A percentile compares a stretch with the other conserved stretches of the same genome.
phyloP scores from a whole-genome alignment of 2,113 vertebrate genomes.

The Muntiacus reevesi region DNA sequence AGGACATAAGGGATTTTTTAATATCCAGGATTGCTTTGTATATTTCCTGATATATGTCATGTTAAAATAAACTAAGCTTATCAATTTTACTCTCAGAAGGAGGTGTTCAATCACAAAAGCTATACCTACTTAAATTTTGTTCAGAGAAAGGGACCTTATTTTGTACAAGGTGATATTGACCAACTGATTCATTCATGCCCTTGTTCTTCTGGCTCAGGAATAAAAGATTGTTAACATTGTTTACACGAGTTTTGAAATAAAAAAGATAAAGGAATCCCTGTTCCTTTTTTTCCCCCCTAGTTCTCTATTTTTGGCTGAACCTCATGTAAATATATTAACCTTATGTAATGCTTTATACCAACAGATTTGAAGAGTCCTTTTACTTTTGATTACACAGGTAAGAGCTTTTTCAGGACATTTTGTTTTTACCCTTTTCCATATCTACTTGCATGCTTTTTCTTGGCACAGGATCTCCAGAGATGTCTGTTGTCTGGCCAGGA shows the following conservation, averaged over 20 bases:
- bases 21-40: neutral
- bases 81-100: neutral
- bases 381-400: neutral
- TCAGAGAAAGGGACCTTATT: neutral
- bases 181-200: neutral
- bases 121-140: neutral
- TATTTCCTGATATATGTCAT: neutral
- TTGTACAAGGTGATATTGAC: neutral
- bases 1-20: neutral
- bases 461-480: neutral
- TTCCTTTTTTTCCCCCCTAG: neutral
- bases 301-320: neutral
- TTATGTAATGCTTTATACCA: neutral
- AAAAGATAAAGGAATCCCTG: neutral
- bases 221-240: neutral
- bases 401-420: neutral
- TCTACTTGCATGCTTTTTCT: neutral
- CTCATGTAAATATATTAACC: constrained; percentile 9
- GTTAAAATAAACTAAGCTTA: neutral
- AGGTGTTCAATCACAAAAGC: neutral
- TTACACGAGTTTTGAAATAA: constrained; percentile 29
- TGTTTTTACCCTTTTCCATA: neutral
- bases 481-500: constrained; percentile 10
- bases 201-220: neutral
- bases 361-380: neutral